Evolutionary conservation across 92 coral and sea anemone genomes (phyloP), one percentile per base, ranked within the genome.

Genomic region (Diadumene lineata): DNA sequence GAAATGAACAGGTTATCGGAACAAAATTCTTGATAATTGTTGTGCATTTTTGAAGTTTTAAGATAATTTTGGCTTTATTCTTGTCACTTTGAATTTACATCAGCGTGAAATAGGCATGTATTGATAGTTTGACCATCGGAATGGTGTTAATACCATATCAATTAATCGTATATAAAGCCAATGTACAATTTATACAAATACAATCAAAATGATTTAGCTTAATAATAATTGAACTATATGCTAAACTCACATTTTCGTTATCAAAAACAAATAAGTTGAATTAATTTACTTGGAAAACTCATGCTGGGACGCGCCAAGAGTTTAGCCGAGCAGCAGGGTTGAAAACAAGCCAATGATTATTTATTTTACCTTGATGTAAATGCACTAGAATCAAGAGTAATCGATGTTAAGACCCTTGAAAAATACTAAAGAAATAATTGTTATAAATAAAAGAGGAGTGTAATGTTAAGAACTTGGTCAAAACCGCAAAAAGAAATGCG

Each of bases 121-220:
- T 9, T 2, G 24, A 15, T 15, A 21, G 58, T 23, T 53, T 53
- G 19, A 53, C 58, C 21, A 53, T 53, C 58, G 58, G 24, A 13
- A 53, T 21, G 3, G 58, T 21, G 58, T 21, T 53, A 53, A 53
- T 3, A 53, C 58, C 21, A 15, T 15, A 21, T 53, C 19, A 16
- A 53, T 53, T 21, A 53, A 53, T 53, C 19, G 21, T 13, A 15
- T 13, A 44, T 44, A 44, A 44, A 17, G 10, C 9, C 9, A 8
- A 44, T 53, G 58, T 23, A 53, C 19, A 53, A 53, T 23, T n/a
- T n/a, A n/a, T 53, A 53, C 58, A 53, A 53, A 53, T 53, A 53
- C 58, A 53, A 53, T 53, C 24, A 53, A 16, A n/a, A n/a, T n/a
- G n/a, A n/a, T 16, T 23, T 21, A 53, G 48, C 6, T 13, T 38